Evolutionary conservation across 2,797 vertebrate genomes (phyloP).

Genomic region (Squalus acanthias): DNA sequence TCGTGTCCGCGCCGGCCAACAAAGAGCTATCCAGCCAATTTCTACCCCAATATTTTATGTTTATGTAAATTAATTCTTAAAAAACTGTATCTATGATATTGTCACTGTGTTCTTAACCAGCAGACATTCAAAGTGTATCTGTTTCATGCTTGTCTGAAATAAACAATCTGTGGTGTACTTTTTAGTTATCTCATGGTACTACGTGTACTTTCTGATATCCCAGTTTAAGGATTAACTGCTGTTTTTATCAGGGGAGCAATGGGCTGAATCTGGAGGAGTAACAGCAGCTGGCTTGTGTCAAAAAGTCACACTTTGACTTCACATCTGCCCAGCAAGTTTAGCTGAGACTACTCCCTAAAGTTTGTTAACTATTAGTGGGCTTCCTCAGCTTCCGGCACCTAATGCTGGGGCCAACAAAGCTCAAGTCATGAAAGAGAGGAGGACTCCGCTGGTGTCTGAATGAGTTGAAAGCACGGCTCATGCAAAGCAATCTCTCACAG

Average conservation of each 20-base stretch:
- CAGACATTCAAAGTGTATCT: neutral
- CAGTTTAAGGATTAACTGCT: constrained; percentile 29
- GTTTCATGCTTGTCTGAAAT: neutral
- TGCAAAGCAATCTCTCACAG: neutral
- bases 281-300: constrained; percentile 29
- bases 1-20: too few relatives aligned
- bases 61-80: neutral
- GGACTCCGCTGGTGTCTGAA: neutral
- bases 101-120: constrained; percentile 6
- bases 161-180: constrained; percentile 18
- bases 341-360: neutral
- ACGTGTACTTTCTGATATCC: constrained; percentile 32
- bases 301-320: constrained; percentile 36
- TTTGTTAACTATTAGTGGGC: constrained; percentile 29
- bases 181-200: constrained; percentile 26
- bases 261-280: constrained; percentile 8
- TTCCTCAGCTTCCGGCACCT: neutral
- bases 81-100: neutral
- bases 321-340: constrained; percentile 22
- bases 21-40: too few relatives aligned
- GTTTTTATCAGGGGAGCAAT: constrained; percentile 23
- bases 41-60: neutral
- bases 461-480: neutral
- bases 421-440: neutral
- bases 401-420: neutral